Percentiles rank a stretch among this genome's conserved stretches.
These are phyloP conservation scores for Istiophorus platypterus DNA, from an alignment of 2,113 vertebrate genomes.

Conservation along the genomic window DNA sequence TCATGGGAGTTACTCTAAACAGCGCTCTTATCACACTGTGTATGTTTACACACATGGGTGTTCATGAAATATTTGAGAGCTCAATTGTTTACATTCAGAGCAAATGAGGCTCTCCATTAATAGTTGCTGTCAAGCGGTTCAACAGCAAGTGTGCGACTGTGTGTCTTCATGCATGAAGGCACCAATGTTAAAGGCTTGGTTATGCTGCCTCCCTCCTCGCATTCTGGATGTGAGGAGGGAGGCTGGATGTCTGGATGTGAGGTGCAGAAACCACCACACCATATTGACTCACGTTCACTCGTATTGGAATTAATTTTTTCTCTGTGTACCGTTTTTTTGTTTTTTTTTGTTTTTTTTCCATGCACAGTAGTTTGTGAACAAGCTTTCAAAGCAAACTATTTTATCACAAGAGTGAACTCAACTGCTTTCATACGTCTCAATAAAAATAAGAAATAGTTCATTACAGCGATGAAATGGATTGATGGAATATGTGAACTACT, in stretches of 20 bases:
- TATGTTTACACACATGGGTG: slow-evolving; percentile 70
- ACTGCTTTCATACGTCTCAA: slow-evolving; percentile 38
- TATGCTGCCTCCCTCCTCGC: slow-evolving; percentile 56
- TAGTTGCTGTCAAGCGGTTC: slow-evolving; percentile 68
- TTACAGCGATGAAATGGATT: slow-evolving; percentile 63
- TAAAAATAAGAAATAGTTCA: slow-evolving; percentile 59
- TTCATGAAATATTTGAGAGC: slow-evolving; percentile 72
- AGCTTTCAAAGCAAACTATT: slow-evolving; percentile 43
- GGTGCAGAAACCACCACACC: slow-evolving; percentile 35
- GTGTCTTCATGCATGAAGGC: slow-evolving; percentile 54
- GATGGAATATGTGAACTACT: slow-evolving; percentile 72
- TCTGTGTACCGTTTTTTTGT: neutral
- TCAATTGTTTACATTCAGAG: slow-evolving; percentile 76
- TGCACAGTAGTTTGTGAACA: slow-evolving; percentile 25
- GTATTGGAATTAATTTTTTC: slow-evolving; percentile 30
- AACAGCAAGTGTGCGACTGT: slow-evolving; percentile 35
- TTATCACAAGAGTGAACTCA: slow-evolving; percentile 8
- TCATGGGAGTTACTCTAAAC: slow-evolving; percentile 40
- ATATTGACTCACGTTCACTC: slow-evolving; percentile 34
- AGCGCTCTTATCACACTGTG: slow-evolving; percentile 60
- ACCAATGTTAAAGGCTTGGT: slow-evolving; percentile 44
- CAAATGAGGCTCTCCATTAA: slow-evolving; percentile 77
- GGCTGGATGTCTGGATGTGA: slow-evolving; percentile 47
- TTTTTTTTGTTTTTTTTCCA: neutral
- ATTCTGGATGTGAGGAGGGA: too few relatives aligned